These are phyloP conservation scores for Picus viridis DNA, from an alignment of 2,797 vertebrate genomes.

Conservation along the genomic window DNA sequence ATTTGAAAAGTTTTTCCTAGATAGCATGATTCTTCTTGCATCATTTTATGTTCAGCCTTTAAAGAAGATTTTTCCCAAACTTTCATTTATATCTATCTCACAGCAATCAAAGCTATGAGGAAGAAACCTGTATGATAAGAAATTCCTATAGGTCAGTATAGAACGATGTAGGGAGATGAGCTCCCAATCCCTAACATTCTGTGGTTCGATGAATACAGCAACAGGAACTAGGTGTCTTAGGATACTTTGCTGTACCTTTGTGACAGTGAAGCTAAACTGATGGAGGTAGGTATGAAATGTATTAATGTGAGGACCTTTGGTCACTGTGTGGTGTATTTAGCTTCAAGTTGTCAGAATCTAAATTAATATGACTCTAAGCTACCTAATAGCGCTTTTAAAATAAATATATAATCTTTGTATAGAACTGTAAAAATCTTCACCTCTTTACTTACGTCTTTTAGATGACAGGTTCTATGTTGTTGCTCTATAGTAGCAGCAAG, in stretches of 20 bases:
- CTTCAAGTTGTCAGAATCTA: not conserved
- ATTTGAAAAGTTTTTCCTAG: constrained; percentile 47
- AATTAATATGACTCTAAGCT: constrained; percentile 47
- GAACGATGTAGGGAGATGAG: constrained; percentile 2
- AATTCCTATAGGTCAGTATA: constrained; percentile 18
- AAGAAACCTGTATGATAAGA: constrained; percentile 17
- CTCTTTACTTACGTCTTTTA: not conserved
- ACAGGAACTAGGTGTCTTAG: constrained; percentile 48
- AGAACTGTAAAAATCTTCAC: not conserved
- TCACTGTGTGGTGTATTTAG: constrained; percentile 46
- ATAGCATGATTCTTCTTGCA: not conserved
- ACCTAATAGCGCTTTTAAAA: constrained; percentile 54
- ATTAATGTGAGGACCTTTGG: constrained; percentile 58
- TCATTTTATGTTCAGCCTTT: constrained; percentile 25
- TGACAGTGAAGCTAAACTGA: constrained; percentile 26
- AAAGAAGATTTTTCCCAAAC: not conserved
- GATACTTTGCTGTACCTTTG: constrained; percentile 25
- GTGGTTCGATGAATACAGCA: not conserved
- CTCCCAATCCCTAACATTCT: not conserved
- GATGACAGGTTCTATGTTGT: not conserved
- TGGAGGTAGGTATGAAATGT: constrained; percentile 25
- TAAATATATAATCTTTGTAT: not conserved
- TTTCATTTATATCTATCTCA: constrained; percentile 35
- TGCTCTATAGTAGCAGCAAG: not conserved
- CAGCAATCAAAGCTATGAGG: constrained; percentile 23